phyloP scores from a whole-genome alignment of 2,888 invertebrate genomes.

The Alsophila aescularia region DNA sequence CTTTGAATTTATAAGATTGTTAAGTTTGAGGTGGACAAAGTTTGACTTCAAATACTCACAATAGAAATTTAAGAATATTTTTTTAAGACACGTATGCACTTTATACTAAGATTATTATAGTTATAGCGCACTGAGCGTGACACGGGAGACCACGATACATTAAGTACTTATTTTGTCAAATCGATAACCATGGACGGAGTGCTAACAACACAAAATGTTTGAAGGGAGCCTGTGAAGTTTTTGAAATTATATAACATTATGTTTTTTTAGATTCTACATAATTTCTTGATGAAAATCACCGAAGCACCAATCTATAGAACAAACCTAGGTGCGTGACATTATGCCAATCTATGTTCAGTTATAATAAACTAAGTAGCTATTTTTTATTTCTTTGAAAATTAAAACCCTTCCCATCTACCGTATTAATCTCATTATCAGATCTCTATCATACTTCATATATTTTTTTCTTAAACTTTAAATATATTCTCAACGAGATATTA shows the following conservation, averaged over 20 bases:
- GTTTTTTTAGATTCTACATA: not conserved
- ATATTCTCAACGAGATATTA: slow-evolving; percentile 46
- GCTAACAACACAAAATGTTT: slow-evolving; percentile 59
- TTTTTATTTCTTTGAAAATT: slow-evolving; percentile 35
- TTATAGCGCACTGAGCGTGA: slow-evolving; percentile 29
- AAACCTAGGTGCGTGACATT: slow-evolving; percentile 26
- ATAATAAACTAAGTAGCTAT: slow-evolving; percentile 18
- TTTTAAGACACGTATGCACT: not conserved
- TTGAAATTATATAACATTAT: slow-evolving; percentile 1
- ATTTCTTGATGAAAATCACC: not conserved
- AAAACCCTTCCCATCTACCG: slow-evolving; percentile 43
- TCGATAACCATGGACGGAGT: slow-evolving; percentile 74
- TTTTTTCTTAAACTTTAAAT: slow-evolving; percentile 47
- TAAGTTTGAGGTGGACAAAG: too few species aligned
- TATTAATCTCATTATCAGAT: slow-evolving; percentile 83
- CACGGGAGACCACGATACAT: slow-evolving; percentile 61
- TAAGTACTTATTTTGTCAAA: slow-evolving; percentile 79
- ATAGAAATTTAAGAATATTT: not conserved
- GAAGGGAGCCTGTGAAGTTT: slow-evolving; percentile 29
- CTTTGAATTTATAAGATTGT: too few species aligned
- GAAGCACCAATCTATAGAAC: slow-evolving; percentile 48
- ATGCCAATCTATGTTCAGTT: slow-evolving; percentile 26
- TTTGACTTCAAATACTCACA: too few species aligned
- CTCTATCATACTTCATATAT: slow-evolving; percentile 63
- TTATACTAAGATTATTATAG: slow-evolving; percentile 18